These are phyloP conservation scores for Hyles lineata DNA, from an alignment of 2,888 invertebrate genomes.

Conservation along the genomic window DNA sequence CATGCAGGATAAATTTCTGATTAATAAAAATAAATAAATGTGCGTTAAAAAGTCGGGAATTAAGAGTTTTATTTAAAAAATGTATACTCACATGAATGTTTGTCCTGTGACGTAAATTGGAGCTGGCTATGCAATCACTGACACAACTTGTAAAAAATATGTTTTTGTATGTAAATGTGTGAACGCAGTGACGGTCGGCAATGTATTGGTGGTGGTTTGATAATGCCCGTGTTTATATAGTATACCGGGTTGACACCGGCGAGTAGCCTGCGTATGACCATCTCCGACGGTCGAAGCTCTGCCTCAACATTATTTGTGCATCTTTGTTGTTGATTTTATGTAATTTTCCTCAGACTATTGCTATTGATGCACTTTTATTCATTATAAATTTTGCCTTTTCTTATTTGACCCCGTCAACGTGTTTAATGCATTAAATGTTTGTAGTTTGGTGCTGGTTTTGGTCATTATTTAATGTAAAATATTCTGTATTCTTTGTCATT, in stretches of 20 bases:
- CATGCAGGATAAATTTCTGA: not conserved
- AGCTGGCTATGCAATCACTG: conserved; percentile 64
- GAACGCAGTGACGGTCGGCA: conserved; percentile 75
- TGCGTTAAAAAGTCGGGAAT: not conserved
- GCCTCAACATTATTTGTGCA: conserved; percentile 28
- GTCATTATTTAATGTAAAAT: not conserved
- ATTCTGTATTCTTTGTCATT: not conserved
- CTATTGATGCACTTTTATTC: not conserved
- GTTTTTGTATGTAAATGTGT: conserved; percentile 56
- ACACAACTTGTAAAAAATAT: conserved; percentile 67
- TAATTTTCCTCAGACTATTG: conserved; percentile 20
- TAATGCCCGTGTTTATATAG: conserved; percentile 76
- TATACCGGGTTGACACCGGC: conserved; percentile 63
- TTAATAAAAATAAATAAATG: not conserved
- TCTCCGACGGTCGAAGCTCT: conserved; percentile 45
- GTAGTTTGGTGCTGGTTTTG: no score
- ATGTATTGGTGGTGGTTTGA: conserved; percentile 77
- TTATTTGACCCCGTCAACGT: not conserved
- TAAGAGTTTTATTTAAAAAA: not conserved
- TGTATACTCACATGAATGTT: conserved; percentile 71
- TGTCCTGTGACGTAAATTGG: conserved; percentile 65
- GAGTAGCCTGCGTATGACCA: conserved; percentile 62
- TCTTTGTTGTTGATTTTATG: conserved; percentile 31
- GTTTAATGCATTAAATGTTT: no score
- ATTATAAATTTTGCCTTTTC: not conserved